phyloP scores from a whole-genome alignment of 1,140 invertebrate genomes.

The Drosophila gunungcola region DNA sequence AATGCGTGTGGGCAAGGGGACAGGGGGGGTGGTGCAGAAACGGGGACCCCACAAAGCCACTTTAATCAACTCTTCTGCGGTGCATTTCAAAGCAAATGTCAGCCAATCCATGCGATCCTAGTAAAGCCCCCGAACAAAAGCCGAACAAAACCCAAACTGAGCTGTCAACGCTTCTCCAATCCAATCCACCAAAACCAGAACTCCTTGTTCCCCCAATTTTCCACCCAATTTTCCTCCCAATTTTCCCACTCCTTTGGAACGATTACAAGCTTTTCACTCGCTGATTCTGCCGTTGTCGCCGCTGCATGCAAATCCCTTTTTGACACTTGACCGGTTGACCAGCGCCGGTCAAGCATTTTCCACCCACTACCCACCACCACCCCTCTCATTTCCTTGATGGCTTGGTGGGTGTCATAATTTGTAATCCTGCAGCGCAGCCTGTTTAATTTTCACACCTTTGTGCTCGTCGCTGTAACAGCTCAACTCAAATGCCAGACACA shows the following conservation, averaged over 20 bases:
- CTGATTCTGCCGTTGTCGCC: slow-evolving; percentile 16
- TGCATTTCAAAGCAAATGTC: slow-evolving; percentile 71
- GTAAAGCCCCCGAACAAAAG: slow-evolving; percentile 38
- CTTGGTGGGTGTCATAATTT: slow-evolving; percentile 76
- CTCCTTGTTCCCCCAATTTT: not conserved
- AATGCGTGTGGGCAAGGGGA: not conserved
- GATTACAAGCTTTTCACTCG: slow-evolving; percentile 49
- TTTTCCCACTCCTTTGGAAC: slow-evolving; percentile 24
- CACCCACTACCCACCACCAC: not conserved
- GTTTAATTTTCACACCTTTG: slow-evolving; percentile 83
- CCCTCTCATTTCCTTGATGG: slow-evolving; percentile 69
- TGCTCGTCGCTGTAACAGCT: slow-evolving; percentile 27
- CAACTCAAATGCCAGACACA: slow-evolving; percentile 57
- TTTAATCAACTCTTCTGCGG: slow-evolving; percentile 75
- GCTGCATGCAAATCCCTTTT: slow-evolving; percentile 75
- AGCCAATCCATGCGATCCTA: slow-evolving; percentile 52
- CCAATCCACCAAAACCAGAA: slow-evolving; percentile 17
- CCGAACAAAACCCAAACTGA: slow-evolving; percentile 32
- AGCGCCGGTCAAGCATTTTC: slow-evolving; percentile 33
- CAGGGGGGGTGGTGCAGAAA: not conserved
- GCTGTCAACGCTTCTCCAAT: slow-evolving; percentile 44
- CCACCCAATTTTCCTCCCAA: not conserved
- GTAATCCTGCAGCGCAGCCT: slow-evolving; percentile 76
- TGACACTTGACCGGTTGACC: slow-evolving; percentile 80
- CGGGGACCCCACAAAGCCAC: slow-evolving; percentile 54